phyloP scores from a whole-genome alignment of 2,113 vertebrate species.

The Dasypus novemcinctus region DNA sequence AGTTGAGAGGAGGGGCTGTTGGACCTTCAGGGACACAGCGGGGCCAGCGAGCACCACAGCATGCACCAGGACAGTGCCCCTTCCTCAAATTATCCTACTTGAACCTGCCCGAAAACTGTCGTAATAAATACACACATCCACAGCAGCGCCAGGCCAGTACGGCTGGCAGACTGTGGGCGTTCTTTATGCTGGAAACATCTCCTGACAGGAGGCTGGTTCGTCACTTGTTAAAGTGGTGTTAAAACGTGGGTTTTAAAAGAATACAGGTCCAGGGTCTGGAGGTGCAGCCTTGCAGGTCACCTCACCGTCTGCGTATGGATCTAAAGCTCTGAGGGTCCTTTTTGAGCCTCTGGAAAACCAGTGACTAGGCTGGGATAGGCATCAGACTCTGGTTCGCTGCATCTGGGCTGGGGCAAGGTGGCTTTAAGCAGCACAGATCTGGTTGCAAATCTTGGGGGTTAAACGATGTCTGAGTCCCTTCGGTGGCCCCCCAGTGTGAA shows the following conservation, averaged over 20 bases:
- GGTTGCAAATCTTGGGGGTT: background rate
- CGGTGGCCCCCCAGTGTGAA: background rate
- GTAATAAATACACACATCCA: background rate
- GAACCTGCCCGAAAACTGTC: background rate
- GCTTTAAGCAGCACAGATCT: no score
- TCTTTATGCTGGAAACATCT: background rate
- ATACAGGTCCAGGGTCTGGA: background rate
- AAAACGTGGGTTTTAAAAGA: background rate
- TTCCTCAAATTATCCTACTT: background rate
- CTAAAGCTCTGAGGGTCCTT: background rate
- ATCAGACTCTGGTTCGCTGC: no score
- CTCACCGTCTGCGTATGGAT: background rate
- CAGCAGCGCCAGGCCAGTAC: rapidly evolving
- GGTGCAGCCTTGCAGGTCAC: background rate
- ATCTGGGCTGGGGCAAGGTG: no score
- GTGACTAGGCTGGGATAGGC: background rate
- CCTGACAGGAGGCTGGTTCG: background rate
- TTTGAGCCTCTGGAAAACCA: background rate
- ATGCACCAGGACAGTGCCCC: background rate
- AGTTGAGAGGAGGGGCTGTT: background rate
- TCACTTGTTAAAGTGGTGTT: background rate
- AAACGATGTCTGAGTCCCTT: no score
- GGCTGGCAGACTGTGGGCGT: background rate
- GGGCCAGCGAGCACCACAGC: rapidly evolving
- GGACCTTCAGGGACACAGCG: background rate